A percentile compares a stretch with the other conserved stretches of the same genome.
Evolutionary conservation across 2,113 vertebrate species (phyloP).

Genomic region (Ploceus nigricollis): DNA sequence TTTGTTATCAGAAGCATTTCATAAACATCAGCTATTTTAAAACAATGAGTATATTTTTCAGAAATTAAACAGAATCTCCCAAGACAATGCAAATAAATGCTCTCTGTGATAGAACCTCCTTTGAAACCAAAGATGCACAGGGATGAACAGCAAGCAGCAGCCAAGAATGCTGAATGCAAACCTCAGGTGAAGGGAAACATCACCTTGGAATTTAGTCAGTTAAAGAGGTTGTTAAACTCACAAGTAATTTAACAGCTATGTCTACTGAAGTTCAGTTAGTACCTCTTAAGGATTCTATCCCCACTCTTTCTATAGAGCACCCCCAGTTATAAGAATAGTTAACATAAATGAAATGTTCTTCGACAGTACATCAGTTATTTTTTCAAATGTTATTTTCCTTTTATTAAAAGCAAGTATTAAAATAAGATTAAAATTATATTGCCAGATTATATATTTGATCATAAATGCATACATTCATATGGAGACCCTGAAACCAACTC

Average conservation of each 20-base stretch:
- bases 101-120: neutral
- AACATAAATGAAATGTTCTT: neutral
- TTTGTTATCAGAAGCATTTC: neutral
- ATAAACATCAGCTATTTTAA: neutral
- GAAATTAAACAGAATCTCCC: neutral
- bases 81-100: neutral
- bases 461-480: neutral
- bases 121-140: neutral
- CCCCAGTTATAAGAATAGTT: neutral
- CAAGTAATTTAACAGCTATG: neutral
- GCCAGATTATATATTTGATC: neutral
- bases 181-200: neutral
- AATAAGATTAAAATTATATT: neutral
- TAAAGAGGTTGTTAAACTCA: neutral
- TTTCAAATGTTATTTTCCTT: neutral
- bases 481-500: neutral
- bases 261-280: neutral
- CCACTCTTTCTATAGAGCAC: neutral
- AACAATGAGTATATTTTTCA: neutral
- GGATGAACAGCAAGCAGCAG: neutral
- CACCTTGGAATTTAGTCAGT: neutral
- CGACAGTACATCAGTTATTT: neutral
- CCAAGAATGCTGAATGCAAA: neutral
- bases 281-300: neutral
- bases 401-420: neutral